Percentiles rank a stretch among this genome's conserved stretches.
These are phyloP conservation scores for Xiphophorus couchianus DNA, from an alignment of 2,113 vertebrate species.

Conservation along the genomic window DNA sequence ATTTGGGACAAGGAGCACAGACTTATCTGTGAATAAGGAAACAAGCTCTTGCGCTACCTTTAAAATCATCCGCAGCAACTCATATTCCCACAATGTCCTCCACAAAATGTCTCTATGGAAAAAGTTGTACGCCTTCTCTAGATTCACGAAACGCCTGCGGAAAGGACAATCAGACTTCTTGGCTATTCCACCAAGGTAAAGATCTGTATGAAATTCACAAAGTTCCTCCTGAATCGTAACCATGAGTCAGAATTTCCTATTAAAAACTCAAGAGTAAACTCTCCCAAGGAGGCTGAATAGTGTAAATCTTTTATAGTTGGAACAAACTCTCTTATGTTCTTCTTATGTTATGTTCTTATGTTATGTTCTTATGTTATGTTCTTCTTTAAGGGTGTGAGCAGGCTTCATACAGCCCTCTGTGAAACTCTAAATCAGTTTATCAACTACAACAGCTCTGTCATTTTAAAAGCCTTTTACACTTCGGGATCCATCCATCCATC, in stretches of 20 bases:
- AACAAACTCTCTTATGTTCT: neutral
- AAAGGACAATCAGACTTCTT: neutral
- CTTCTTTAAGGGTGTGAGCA: neutral
- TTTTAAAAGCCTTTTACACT: too few species aligned
- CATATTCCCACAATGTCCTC: neutral
- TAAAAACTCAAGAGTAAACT: neutral
- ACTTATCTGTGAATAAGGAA: neutral
- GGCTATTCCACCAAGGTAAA: neutral
- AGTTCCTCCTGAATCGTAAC: neutral
- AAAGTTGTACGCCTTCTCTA: neutral
- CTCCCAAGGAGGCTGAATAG: neutral
- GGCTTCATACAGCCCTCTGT: too few species aligned
- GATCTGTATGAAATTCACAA: neutral
- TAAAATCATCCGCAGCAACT: neutral
- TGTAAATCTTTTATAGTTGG: neutral
- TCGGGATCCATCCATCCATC: too few species aligned
- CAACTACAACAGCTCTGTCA: too few species aligned
- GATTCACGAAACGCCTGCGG: neutral
- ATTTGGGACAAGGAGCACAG: neutral
- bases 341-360: too few species aligned
- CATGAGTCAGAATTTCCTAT: neutral
- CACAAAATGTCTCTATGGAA: neutral
- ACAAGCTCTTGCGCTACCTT: neutral
- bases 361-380: too few species aligned
- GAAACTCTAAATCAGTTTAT: too few species aligned